A percentile compares a stretch with the other conserved stretches of the same genome.
These are phyloP conservation scores for Agapetus fuscipes DNA, from an alignment of 2,888 invertebrate species.

Conservation along the genomic window DNA sequence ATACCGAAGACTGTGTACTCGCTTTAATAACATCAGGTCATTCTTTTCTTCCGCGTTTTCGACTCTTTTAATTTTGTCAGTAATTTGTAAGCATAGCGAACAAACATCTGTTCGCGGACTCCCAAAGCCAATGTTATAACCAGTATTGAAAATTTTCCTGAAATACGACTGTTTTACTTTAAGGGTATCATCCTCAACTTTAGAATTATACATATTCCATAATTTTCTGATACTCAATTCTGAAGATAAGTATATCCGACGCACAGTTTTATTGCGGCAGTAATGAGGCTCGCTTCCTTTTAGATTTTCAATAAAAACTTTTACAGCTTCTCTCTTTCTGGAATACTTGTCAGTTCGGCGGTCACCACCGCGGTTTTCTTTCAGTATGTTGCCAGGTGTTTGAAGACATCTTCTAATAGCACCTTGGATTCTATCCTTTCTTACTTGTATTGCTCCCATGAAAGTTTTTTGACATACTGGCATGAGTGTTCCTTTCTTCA, in stretches of 20 bases:
- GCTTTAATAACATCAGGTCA: slow-evolving; percentile 21
- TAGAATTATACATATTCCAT: slow-evolving; percentile 1
- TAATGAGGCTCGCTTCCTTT: slow-evolving; percentile 2
- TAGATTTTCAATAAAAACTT: slow-evolving; percentile 1
- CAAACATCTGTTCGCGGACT: slow-evolving; percentile 22
- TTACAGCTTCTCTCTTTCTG: slow-evolving; percentile 2
- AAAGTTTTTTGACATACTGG: slow-evolving; percentile 3
- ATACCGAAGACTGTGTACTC: slow-evolving; percentile 22
- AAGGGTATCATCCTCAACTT: not conserved
- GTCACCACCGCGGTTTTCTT: slow-evolving; percentile 1
- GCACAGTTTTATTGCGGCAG: slow-evolving; percentile 1
- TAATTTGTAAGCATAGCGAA: slow-evolving; percentile 21
- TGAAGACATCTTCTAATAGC: slow-evolving; percentile 1
- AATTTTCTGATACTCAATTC: slow-evolving; percentile 2
- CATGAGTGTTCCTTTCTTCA: not conserved
- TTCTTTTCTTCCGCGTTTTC: slow-evolving; percentile 21
- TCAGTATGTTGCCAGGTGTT: slow-evolving; percentile 1
- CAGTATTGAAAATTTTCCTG: slow-evolving; percentile 22
- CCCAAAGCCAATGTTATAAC: slow-evolving; percentile 23
- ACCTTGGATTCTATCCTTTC: slow-evolving; percentile 3
- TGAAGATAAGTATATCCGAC: slow-evolving; percentile 1
- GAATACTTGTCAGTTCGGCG: not conserved
- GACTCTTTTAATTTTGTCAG: slow-evolving; percentile 23
- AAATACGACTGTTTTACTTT: slow-evolving; percentile 9
- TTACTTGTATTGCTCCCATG: slow-evolving; percentile 2